Conservation (phyloP, 1,140 invertebrate species). For the Ephestia elutella region DNA sequence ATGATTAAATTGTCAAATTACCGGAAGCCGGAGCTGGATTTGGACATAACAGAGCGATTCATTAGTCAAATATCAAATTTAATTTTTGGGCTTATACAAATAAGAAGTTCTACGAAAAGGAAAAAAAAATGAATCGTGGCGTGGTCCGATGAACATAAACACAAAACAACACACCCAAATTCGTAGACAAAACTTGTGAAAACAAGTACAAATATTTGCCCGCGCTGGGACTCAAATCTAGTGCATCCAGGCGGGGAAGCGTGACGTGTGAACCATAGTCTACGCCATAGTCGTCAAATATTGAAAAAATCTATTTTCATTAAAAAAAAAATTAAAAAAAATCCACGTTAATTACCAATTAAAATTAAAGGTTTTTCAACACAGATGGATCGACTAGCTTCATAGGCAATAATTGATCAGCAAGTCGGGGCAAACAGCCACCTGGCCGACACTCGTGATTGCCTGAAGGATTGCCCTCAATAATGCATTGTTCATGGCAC, state of each 20-base stretch:
- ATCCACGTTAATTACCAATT: not conserved
- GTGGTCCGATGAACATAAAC: no score
- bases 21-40: not conserved
- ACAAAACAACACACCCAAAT: no score
- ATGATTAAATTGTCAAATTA: not conserved
- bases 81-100: not conserved
- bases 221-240: no score
- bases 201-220: no score
- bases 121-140: no score
- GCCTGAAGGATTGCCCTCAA: slow-evolving; percentile 42
- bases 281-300: no score
- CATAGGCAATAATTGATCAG: slow-evolving; percentile 40
- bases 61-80: not conserved
- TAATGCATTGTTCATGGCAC: slow-evolving; percentile 38
- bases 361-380: not conserved
- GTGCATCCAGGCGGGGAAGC: no score
- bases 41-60: not conserved
- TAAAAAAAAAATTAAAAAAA: no score
- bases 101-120: no score
- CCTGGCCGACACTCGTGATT: slow-evolving; percentile 30
- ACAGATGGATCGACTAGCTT: slow-evolving; percentile 10
- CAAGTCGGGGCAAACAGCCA: slow-evolving; percentile 39
- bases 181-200: no score
- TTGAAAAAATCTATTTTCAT: no score
- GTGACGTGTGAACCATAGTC: no score